Evolutionary conservation across 2,113 vertebrate species (phyloP).

Genomic region (Myrmecobius fasciatus): DNA sequence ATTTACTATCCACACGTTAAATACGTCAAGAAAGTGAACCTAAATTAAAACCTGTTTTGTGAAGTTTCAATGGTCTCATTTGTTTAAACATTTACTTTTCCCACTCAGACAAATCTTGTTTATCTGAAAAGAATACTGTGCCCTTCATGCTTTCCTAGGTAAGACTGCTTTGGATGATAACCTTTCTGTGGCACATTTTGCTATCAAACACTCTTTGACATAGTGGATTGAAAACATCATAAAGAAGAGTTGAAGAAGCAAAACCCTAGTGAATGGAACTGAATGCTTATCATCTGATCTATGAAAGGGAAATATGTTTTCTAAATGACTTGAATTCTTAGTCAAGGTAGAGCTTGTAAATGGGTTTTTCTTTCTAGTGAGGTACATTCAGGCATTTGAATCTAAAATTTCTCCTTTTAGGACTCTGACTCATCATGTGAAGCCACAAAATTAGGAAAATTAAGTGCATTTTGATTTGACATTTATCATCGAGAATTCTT

Average conservation of each 20-base stretch:
- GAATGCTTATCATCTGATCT: constrained; percentile 35
- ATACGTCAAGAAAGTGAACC: constrained; percentile 24
- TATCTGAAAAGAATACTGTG: constrained; percentile 44
- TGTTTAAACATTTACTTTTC: constrained; percentile 33
- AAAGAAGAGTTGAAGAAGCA: constrained; percentile 49
- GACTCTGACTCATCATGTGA: constrained; percentile 44
- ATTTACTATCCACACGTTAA: not conserved
- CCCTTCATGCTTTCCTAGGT: constrained; percentile 46
- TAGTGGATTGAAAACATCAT: constrained; percentile 6
- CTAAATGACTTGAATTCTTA: constrained; percentile 46
- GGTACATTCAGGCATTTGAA: not conserved
- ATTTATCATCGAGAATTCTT: constrained; percentile 23
- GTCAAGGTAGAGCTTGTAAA: not conserved
- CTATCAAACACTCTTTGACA: constrained; percentile 35
- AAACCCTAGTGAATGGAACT: not conserved
- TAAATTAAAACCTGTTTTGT: constrained; percentile 32
- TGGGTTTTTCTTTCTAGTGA: constrained; percentile 25
- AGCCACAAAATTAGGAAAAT: constrained; percentile 51
- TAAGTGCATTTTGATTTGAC: constrained; percentile 54
- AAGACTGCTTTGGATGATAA: constrained; percentile 20
- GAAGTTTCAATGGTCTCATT: constrained; percentile 44
- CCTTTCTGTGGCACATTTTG: constrained; percentile 45
- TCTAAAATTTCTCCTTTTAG: constrained; percentile 40
- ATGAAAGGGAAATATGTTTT: constrained; percentile 25
- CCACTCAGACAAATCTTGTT: constrained; percentile 11